A percentile compares a stretch with the other conserved stretches of the same genome.
Conservation (phyloP, 2,888 invertebrate genomes). For the Andrena flavipes region DNA sequence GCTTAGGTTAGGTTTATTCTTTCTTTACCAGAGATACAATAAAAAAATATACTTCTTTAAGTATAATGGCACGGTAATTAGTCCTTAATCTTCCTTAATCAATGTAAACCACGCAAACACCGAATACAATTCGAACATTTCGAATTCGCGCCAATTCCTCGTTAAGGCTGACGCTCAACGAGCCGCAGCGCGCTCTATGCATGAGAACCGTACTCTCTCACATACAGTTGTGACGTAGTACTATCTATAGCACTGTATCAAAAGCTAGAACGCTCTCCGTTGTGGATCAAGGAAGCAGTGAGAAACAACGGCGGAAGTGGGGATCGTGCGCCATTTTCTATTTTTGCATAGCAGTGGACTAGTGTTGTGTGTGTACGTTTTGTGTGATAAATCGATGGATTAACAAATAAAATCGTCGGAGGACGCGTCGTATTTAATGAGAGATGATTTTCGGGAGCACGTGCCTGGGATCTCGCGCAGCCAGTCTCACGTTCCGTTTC, state of each 20-base stretch:
- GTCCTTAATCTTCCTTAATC: too few relatives aligned
- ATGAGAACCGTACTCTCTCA: not conserved
- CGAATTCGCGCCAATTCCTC: too few relatives aligned
- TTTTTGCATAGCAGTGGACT: slow-evolving; percentile 84
- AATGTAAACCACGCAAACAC: too few relatives aligned
- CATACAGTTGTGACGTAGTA: slow-evolving; percentile 28
- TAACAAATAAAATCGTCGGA: slow-evolving; percentile 58
- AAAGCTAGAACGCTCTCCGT: slow-evolving; percentile 57
- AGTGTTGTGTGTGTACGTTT: slow-evolving; percentile 81
- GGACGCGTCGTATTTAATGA: slow-evolving; percentile 68
- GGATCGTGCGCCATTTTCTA: slow-evolving; percentile 83
- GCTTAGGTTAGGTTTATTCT: too few relatives aligned
- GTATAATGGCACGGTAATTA: too few relatives aligned
- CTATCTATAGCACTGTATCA: slow-evolving; percentile 51
- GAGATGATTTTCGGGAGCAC: slow-evolving; percentile 76
- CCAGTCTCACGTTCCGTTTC: slow-evolving; percentile 56
- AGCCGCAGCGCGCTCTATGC: not conserved
- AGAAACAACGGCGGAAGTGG: slow-evolving; percentile 77
- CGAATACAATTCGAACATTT: too few relatives aligned
- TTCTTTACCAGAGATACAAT: too few relatives aligned
- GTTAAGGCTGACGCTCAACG: not conserved
- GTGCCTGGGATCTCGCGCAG: slow-evolving; percentile 70
- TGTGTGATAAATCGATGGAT: slow-evolving; percentile 79
- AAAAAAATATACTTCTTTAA: too few relatives aligned
- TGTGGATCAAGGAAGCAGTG: slow-evolving; percentile 78